These are phyloP conservation scores for Trichopria drosophilae DNA, from an alignment of 2,888 invertebrate genomes.

Conservation along the genomic window DNA sequence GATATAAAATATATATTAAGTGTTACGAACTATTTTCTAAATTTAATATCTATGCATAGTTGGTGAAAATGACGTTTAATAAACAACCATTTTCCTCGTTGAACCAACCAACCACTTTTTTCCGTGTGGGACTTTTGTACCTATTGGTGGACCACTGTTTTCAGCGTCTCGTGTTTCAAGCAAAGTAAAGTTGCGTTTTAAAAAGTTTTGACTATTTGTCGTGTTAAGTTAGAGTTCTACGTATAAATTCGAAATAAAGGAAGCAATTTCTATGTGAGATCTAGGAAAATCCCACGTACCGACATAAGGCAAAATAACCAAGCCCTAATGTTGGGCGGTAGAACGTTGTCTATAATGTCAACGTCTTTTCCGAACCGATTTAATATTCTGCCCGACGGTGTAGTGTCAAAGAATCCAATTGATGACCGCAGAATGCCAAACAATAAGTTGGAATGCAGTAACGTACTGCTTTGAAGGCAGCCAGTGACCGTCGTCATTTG, in stretches of 20 bases:
- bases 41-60: too few relatives aligned
- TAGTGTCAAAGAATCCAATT: constrained; percentile 77
- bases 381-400: constrained; percentile 77
- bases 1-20: too few relatives aligned
- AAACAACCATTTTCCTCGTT: too few relatives aligned
- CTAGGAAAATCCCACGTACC: constrained; percentile 50
- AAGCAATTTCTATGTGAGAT: constrained; percentile 28
- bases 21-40: too few relatives aligned
- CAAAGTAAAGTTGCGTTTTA: constrained; percentile 5
- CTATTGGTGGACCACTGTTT: constrained; percentile 44
- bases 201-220: neutral
- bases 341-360: constrained; percentile 71
- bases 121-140: constrained; percentile 38
- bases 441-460: constrained; percentile 69
- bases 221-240: constrained; percentile 3
- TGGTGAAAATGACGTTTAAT: too few relatives aligned
- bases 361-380: constrained; percentile 79
- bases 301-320: constrained; percentile 61
- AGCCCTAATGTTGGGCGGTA: constrained; percentile 72
- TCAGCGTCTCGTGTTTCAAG: constrained; percentile 7
- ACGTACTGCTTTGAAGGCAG: constrained; percentile 55
- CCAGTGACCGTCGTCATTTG: constrained; percentile 53
- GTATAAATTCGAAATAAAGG: constrained; percentile 16
- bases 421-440: constrained; percentile 69
- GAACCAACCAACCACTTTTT: neutral